Evolutionary conservation across 2,888 invertebrate species (phyloP).

Genomic region (Acholoe squamosa): DNA sequence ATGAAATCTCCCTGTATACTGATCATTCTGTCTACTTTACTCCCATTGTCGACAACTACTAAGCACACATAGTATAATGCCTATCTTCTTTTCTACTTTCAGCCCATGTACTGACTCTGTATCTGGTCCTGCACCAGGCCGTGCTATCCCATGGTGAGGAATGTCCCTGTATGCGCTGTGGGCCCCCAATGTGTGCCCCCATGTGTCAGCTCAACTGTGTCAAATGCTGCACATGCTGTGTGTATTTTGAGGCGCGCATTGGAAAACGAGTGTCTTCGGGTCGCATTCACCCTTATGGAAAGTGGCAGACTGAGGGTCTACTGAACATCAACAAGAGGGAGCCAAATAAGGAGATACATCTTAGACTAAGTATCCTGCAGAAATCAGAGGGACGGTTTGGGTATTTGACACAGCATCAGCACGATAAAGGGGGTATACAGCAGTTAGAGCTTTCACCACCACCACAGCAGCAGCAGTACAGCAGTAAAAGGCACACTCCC

Average conservation of each 20-base stretch:
- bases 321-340: constrained; percentile 47
- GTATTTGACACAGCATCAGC: neutral
- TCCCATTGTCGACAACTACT: too few relatives aligned
- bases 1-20: too few relatives aligned
- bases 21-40: too few relatives aligned
- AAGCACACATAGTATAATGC: too few relatives aligned
- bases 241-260: constrained; percentile 65
- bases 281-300: neutral
- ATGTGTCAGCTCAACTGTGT: constrained; percentile 65
- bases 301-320: neutral
- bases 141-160: neutral
- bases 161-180: constrained; percentile 63
- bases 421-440: neutral
- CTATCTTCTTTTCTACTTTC: neutral
- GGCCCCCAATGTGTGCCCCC: constrained; percentile 55
- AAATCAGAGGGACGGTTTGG: neutral
- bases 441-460: neutral
- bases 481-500: neutral
- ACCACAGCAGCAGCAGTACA: neutral
- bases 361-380: constrained; percentile 44
- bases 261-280: constrained; percentile 61
- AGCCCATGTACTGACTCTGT: neutral
- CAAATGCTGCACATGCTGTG: constrained; percentile 68
- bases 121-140: neutral
- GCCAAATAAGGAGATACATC: constrained; percentile 38